Percentiles rank a stretch among this genome's conserved stretches.
These are phyloP conservation scores for Lepidurus packardi DNA, from an alignment of 1,140 invertebrate species.

Conservation along the genomic window DNA sequence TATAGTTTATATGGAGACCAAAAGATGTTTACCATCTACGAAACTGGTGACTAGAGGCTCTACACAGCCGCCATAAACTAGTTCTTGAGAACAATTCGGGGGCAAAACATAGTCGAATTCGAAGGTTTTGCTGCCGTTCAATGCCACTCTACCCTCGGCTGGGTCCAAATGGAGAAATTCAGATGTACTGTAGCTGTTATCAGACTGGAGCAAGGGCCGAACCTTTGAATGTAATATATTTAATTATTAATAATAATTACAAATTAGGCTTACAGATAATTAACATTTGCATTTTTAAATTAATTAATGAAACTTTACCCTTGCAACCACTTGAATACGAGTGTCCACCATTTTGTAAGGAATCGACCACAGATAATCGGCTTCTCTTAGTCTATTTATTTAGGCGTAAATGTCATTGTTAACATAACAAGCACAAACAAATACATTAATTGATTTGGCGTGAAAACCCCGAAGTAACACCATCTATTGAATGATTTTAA, in stretches of 20 bases:
- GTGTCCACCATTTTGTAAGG: neutral
- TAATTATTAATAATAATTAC: neutral
- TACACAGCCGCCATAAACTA: constrained; percentile 26
- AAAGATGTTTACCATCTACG: constrained; percentile 27
- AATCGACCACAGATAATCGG: neutral
- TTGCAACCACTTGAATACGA: constrained; percentile 23
- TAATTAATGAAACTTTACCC: constrained; percentile 1
- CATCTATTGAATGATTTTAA: too few species aligned
- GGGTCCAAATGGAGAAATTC: constrained; percentile 30
- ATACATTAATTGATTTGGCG: too few species aligned
- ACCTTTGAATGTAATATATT: neutral
- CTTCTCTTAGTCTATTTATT: too few species aligned
- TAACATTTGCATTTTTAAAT: neutral
- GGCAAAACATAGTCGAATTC: constrained; percentile 34
- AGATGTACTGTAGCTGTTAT: constrained; percentile 22
- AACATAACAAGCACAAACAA: too few species aligned
- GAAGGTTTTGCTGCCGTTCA: constrained; percentile 26
- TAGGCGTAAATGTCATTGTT: too few species aligned
- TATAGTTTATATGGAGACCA: constrained; percentile 7
- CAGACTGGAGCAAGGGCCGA: constrained; percentile 27
- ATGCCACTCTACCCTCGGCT: constrained; percentile 16
- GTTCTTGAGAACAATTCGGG: constrained; percentile 29
- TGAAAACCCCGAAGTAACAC: too few species aligned
- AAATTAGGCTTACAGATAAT: neutral
- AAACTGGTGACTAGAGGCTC: constrained; percentile 32